A percentile compares a stretch with the other conserved stretches of the same genome.
Conservation (phyloP, 2,888 invertebrate species). For the Lithophane socia region DNA sequence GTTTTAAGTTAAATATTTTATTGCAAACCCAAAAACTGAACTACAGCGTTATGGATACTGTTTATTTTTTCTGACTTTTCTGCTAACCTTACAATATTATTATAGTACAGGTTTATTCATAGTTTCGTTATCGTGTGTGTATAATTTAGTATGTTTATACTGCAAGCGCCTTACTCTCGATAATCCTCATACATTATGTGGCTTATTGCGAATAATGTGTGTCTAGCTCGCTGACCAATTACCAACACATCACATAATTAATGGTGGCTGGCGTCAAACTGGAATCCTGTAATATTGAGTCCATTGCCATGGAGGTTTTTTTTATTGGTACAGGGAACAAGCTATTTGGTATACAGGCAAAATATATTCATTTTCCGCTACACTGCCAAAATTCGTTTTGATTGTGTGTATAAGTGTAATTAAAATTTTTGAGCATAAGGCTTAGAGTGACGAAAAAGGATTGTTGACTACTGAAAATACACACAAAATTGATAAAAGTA, state of each 20-base stretch:
- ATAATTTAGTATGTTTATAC: slow-evolving; percentile 29
- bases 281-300: neutral
- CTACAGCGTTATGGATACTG: neutral
- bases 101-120: slow-evolving; percentile 43
- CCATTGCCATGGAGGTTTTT: neutral
- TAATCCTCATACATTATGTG: slow-evolving; percentile 41
- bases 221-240: slow-evolving; percentile 23
- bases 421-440: too few relatives aligned
- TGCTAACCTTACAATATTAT: slow-evolving; percentile 1
- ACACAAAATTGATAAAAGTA: too few relatives aligned
- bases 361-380: too few relatives aligned
- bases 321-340: neutral
- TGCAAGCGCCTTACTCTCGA: slow-evolving; percentile 39
- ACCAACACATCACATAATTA: slow-evolving; percentile 24
- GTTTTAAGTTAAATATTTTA: neutral
- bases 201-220: slow-evolving; percentile 16
- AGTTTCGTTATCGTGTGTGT: slow-evolving; percentile 39
- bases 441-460: too few relatives aligned
- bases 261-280: neutral
- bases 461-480: too few relatives aligned
- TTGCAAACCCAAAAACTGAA: too few relatives aligned
- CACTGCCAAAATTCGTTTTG: too few relatives aligned
- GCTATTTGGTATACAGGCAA: too few relatives aligned
- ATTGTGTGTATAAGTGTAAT: too few relatives aligned
- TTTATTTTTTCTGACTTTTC: neutral